These are phyloP conservation scores for Ennomos erosarius DNA, from an alignment of 2,888 invertebrate genomes.

Conservation along the genomic window DNA sequence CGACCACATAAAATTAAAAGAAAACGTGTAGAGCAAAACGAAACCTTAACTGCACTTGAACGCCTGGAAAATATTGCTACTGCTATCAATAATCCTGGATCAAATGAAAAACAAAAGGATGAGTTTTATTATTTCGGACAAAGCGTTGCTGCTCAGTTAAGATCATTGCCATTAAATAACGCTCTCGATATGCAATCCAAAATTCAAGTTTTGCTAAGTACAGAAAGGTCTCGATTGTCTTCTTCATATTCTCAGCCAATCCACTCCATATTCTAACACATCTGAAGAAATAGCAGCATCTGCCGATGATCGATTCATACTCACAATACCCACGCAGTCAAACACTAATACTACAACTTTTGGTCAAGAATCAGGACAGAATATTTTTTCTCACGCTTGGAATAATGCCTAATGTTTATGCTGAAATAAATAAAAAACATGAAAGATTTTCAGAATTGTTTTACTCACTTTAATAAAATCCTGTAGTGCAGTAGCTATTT, in stretches of 20 bases:
- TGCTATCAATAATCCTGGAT: conserved; percentile 4
- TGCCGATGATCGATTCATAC: conserved; percentile 1
- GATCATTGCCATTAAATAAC: conserved; percentile 16
- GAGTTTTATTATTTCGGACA: conserved; percentile 24
- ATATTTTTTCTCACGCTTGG: conserved; percentile 1
- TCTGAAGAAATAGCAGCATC: conserved; percentile 3
- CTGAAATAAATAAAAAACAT: conserved; percentile 3
- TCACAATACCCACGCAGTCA: conserved; percentile 2
- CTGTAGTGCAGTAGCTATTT: conserved; percentile 11
- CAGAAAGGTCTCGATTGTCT: conserved; percentile 7
- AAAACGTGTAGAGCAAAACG: conserved; percentile 9
- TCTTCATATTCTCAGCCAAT: conserved; percentile 7
- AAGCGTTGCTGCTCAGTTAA: conserved; percentile 21
- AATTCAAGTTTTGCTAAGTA: conserved; percentile 6
- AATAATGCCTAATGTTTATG: conserved; percentile 1
- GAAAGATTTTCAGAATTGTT: conserved; percentile 3
- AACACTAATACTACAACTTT: background rate
- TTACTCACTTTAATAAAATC: conserved; percentile 11
- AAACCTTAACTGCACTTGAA: conserved; percentile 7
- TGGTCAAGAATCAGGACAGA: conserved; percentile 5
- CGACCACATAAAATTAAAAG: background rate
- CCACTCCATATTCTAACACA: conserved; percentile 6
- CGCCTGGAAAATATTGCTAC: conserved; percentile 9
- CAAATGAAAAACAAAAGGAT: conserved; percentile 5
- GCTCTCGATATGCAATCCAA: conserved; percentile 9